Conservation (phyloP, 2,113 vertebrate genomes). For the Clarias macrocephalus region DNA sequence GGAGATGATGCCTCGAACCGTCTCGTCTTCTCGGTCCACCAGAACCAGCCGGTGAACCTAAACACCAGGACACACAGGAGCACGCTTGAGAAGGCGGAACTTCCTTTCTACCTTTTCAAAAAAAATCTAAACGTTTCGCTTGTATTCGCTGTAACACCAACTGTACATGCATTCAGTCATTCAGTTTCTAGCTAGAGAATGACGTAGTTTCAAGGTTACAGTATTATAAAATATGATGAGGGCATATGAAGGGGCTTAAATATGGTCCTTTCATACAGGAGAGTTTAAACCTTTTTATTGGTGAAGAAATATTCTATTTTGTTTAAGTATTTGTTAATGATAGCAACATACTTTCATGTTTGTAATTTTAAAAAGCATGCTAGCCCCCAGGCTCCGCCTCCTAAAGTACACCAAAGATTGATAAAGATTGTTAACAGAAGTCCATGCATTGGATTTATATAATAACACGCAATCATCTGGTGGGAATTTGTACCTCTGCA, state of each 20-base stretch:
- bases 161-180: too few species aligned
- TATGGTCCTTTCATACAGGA: background rate
- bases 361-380: background rate
- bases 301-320: background rate
- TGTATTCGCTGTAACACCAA: too few species aligned
- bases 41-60: conserved; percentile 96
- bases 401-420: background rate
- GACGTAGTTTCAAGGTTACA: too few species aligned
- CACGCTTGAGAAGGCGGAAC: background rate
- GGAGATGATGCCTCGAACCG: conserved; percentile 87
- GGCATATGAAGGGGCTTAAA: background rate
- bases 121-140: too few species aligned
- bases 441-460: background rate
- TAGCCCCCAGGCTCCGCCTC: background rate
- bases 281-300: background rate
- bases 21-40: conserved; percentile 79
- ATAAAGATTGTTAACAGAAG: background rate
- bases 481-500: conserved; percentile 76
- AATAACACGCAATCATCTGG: background rate
- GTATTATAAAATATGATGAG: too few species aligned
- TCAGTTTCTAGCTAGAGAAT: too few species aligned
- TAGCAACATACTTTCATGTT: background rate
- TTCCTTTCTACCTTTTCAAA: background rate
- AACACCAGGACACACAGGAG: background rate
- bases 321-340: background rate